Percentiles rank a stretch among this genome's conserved stretches.
Evolutionary conservation across 2,797 vertebrate genomes (phyloP).

Genomic region (Tenualosa ilisha): DNA sequence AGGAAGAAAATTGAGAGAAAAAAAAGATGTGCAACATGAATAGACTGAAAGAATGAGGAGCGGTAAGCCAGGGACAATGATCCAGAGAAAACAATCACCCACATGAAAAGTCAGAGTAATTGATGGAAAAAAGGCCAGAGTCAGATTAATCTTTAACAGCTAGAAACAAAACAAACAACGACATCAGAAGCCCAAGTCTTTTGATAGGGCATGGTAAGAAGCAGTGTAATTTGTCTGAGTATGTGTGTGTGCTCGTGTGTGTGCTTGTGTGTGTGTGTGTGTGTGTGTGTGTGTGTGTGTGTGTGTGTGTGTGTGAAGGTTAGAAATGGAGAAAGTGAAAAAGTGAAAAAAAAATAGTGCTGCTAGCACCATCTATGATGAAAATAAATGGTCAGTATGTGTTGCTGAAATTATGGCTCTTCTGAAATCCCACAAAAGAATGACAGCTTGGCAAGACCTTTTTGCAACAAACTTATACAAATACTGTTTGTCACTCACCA

Average conservation of each 20-base stretch:
- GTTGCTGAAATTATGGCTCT: no score
- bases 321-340: no score
- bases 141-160: neutral
- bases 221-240: neutral
- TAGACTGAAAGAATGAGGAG: neutral
- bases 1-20: neutral
- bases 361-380: neutral
- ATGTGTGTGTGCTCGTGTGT: conserved; percentile 4
- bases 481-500: neutral
- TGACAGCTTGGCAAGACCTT: neutral
- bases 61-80: neutral
- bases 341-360: no score
- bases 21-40: neutral
- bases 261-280: neutral
- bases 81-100: conserved; percentile 15
- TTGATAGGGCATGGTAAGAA: neutral
- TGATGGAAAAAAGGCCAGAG: neutral
- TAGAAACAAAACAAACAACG: neutral
- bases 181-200: neutral
- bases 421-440: neutral
- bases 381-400: neutral
- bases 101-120: conserved; percentile 12
- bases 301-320: neutral
- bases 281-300: neutral
- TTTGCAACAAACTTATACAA: neutral